Base-by-base conservation (phyloP, 2,113 vertebrate species). In the Elanoides forficatus region DNA sequence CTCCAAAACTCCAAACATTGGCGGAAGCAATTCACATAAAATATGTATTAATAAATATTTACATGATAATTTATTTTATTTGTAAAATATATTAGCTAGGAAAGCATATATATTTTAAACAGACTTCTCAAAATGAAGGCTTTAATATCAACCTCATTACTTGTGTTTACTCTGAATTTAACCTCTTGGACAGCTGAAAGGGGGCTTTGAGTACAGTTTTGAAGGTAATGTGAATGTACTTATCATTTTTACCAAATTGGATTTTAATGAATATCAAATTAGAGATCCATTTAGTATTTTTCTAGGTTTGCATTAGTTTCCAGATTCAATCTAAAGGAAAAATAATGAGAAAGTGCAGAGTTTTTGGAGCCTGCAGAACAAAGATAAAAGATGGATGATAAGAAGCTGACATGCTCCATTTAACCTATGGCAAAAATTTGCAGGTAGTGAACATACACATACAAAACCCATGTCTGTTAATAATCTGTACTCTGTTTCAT, bases 241-340 rank as follows among this genome's bases (percentile, higher is more conserved):
- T 83, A 23, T 8, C 7, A 79, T 62, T 74, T 67, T 82, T 96
- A 74, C 20, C n/a, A 65, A 81, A 71, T 20, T 86, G 45, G 60
- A 80, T 83, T 90, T 91, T 87, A 95, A 68, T 94, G 74, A 85
- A 30, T 76, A 80, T 81, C 34, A 60, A 43, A 50, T 90, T 89
- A 84, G 45, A 95, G 93, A 92, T 92, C 20, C 55, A 86, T 63
- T 95, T 93, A 84, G 9, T 87, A 30, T 38, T 72, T 85, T 96
- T 60, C 29, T 68, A 75, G 26, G 18, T 88, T 95, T 96, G 23
- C 19, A 48, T 80, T 76, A 48, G 13, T 91, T 92, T 93, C 38
- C 26, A 76, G 73, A 96, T 75, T 30, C 53, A 81, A 50, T 45
- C 55, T 93, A 65, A 95, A 63, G 45, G 38, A 88, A 85, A 63